phyloP scores from a whole-genome alignment of 2,113 vertebrate genomes.

The Herpailurus yagouaroundi region DNA sequence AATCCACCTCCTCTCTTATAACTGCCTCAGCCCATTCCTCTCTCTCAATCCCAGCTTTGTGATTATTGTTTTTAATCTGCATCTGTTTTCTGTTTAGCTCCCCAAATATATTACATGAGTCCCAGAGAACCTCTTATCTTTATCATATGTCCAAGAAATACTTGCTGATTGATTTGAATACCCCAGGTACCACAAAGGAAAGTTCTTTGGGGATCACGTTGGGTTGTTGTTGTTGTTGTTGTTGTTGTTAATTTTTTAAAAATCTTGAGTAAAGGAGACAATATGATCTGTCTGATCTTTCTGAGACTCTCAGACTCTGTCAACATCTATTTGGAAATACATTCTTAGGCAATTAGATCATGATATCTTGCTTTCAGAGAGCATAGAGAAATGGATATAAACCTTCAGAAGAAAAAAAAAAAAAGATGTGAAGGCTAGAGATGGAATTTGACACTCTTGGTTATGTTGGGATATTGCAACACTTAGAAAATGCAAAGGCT shows the following conservation, averaged over 20 bases:
- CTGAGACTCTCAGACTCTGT: conserved; percentile 68
- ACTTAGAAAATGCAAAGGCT: conserved; percentile 65
- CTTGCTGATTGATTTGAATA: conserved; percentile 52
- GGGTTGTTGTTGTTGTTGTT: neutral
- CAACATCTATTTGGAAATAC: conserved; percentile 79
- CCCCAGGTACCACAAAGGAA: conserved; percentile 54
- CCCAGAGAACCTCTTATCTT: conserved; percentile 50
- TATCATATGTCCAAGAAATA: conserved; percentile 59
- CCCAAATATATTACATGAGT: neutral
- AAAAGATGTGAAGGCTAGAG: conserved; percentile 25
- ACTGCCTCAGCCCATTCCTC: neutral
- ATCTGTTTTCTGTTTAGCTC: conserved; percentile 69
- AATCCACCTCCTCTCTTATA: neutral
- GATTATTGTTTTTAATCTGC: conserved; percentile 39
- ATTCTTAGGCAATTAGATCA: conserved; percentile 79
- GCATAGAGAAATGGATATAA: conserved; percentile 64
- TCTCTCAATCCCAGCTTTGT: conserved; percentile 10
- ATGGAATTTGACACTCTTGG: conserved; percentile 60
- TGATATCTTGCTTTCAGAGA: conserved; percentile 69
- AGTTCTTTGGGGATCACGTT: conserved; percentile 41
- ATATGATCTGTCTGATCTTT: conserved; percentile 74
- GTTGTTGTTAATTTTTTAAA: neutral
- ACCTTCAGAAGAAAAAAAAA: conserved; percentile 30
- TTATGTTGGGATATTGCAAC: conserved; percentile 55
- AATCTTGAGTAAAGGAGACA: conserved; percentile 35